Evolutionary conservation across 2,888 invertebrate species (phyloP).

Genomic region (Palloptera scutellata): DNA sequence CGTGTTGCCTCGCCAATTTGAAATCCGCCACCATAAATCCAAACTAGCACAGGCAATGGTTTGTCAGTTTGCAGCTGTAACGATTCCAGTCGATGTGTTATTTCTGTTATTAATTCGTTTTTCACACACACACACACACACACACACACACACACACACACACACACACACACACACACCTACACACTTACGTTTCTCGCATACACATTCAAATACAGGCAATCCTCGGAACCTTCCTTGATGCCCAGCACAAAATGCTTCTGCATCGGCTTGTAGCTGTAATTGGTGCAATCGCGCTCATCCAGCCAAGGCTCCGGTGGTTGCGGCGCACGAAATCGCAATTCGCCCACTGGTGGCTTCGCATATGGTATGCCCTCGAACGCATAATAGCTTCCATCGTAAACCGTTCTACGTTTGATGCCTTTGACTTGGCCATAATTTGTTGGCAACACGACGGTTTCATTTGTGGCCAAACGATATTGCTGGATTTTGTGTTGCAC

Average conservation of each 20-base stretch:
- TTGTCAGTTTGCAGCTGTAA: conserved; percentile 42
- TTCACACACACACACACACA: no score
- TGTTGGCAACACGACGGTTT: conserved; percentile 49
- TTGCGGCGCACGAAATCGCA: conserved; percentile 63
- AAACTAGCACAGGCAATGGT: conserved; percentile 64
- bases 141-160: no score
- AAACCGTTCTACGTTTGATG: conserved; percentile 39
- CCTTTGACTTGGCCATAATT: conserved; percentile 54
- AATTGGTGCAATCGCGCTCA: conserved; percentile 60
- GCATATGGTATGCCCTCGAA: conserved; percentile 62
- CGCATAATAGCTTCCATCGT: conserved; percentile 50
- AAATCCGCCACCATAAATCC: conserved; percentile 66
- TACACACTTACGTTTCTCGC: conserved; percentile 46
- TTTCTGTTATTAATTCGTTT: no score
- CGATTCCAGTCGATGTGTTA: neutral
- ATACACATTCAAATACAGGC: conserved; percentile 66
- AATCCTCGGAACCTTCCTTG: conserved; percentile 66
- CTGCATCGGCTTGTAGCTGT: conserved; percentile 56
- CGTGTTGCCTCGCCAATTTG: conserved; percentile 63
- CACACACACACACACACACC: no score
- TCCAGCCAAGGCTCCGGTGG: conserved; percentile 63
- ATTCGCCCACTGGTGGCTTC: conserved; percentile 57
- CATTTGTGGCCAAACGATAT: conserved; percentile 48
- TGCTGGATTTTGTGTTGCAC: conserved; percentile 51
- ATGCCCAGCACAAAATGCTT: conserved; percentile 51